These are phyloP conservation scores for Cataglyphis altisquamis DNA, from an alignment of 2,888 invertebrate species.

Conservation along the genomic window DNA sequence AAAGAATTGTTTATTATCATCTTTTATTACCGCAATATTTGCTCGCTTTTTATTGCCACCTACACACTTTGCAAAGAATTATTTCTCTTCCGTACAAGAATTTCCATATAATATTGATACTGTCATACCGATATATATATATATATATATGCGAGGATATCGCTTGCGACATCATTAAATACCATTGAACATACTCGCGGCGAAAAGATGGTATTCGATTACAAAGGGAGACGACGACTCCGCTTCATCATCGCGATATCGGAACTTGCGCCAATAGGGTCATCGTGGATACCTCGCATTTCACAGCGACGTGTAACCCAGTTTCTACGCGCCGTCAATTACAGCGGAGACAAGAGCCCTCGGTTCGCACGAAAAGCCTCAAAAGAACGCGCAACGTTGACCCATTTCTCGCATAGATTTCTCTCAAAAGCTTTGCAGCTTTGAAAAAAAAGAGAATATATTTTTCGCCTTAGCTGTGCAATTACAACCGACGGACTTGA, in stretches of 20 bases:
- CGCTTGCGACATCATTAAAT: conserved; percentile 33
- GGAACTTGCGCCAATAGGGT: conserved; percentile 30
- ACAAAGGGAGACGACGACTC: conserved; percentile 41
- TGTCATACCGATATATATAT: background rate
- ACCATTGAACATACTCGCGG: conserved; percentile 32
- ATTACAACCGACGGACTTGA: conserved; percentile 27
- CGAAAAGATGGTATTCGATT: conserved; percentile 32
- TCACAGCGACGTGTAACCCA: conserved; percentile 40
- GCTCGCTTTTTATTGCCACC: background rate
- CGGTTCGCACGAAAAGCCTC: conserved; percentile 37
- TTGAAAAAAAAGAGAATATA: conserved; percentile 38
- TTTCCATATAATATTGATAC: conserved; percentile 19
- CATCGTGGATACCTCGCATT: conserved; percentile 28
- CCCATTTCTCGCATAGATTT: conserved; percentile 47
- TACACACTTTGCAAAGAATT: background rate
- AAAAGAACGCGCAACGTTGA: conserved; percentile 43
- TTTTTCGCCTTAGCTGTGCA: conserved; percentile 37
- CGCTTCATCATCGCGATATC: conserved; percentile 38
- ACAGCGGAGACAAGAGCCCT: conserved; percentile 36
- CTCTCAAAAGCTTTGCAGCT: conserved; percentile 1
- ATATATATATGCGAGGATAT: background rate
- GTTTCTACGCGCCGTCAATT: conserved; percentile 51
- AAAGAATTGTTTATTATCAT: background rate
- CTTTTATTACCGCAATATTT: background rate
- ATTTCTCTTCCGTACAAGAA: background rate